Conservation (phyloP, 2,113 vertebrate genomes). For the Pangasianodon hypophthalmus region DNA sequence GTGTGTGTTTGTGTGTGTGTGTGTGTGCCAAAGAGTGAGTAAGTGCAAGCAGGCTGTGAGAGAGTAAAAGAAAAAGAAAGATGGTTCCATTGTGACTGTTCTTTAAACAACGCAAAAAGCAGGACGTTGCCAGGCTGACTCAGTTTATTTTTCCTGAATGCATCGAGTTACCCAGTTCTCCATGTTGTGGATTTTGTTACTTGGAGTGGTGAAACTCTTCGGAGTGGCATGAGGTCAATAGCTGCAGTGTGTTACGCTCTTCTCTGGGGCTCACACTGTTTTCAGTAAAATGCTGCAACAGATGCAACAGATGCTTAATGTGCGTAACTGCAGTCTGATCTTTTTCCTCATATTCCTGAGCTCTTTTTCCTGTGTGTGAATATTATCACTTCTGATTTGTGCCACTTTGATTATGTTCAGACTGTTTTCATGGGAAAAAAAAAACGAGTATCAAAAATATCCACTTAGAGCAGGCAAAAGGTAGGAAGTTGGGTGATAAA, state of each 20-base stretch:
- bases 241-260: background rate
- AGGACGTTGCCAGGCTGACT: background rate
- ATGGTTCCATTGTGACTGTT: background rate
- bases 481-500: background rate
- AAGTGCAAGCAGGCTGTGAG: background rate
- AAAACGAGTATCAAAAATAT: background rate
- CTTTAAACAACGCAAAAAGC: background rate
- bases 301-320: background rate
- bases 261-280: background rate
- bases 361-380: background rate
- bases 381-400: background rate
- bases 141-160: conserved; percentile 19
- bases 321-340: background rate
- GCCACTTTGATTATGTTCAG: no score
- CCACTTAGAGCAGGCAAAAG: background rate
- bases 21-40: conserved; percentile 2
- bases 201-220: conserved; percentile 8
- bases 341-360: background rate
- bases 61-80: no score
- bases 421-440: background rate
- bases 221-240: background rate
- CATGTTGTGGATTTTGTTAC: conserved; percentile 18
- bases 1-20: conserved; percentile 27
- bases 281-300: background rate
- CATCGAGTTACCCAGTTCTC: conserved; percentile 38